Percentiles rank a stretch among this genome's conserved stretches.
Evolutionary conservation across 2,888 invertebrate genomes (phyloP).

Genomic region (Spodoptera littoralis): DNA sequence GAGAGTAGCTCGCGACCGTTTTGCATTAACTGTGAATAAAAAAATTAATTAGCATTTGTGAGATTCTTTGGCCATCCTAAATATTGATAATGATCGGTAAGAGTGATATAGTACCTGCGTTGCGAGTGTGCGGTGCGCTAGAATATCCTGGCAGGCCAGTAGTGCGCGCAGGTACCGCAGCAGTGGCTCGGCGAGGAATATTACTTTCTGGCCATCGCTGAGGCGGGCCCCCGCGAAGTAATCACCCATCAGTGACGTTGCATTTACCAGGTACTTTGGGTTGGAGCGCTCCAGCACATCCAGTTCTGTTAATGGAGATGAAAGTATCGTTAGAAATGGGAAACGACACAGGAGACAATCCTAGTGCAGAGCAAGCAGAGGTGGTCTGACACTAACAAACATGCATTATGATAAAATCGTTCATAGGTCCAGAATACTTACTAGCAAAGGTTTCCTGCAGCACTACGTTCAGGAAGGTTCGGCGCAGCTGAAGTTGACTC

Average conservation of each 20-base stretch:
- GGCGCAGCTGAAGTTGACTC: conserved; percentile 75
- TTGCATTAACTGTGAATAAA: conserved; percentile 80
- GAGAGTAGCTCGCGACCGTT: conserved; percentile 82
- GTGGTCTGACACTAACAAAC: no score
- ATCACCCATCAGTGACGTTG: conserved; percentile 84
- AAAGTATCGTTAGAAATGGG: no score
- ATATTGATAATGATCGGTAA: no score
- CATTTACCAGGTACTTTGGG: conserved; percentile 80
- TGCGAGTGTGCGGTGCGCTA: conserved; percentile 81
- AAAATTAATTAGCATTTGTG: not conserved
- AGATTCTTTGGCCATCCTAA: no score
- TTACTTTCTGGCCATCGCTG: conserved; percentile 83
- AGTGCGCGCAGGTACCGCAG: no score
- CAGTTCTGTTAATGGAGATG: conserved; percentile 67
- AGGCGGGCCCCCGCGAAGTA: conserved; percentile 85
- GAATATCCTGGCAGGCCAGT: no score
- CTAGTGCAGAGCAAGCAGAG: no score
- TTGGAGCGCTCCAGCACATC: conserved; percentile 80
- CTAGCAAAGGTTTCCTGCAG: conserved; percentile 83
- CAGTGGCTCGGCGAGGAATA: conserved; percentile 81
- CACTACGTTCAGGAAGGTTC: conserved; percentile 77
- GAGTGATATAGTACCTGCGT: no score
- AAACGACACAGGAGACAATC: no score
- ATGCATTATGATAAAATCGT: no score
- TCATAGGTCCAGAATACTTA: conserved; percentile 55